Base-by-base conservation (phyloP, 1,140 invertebrate genomes). In the Drosophila lini region DNA sequence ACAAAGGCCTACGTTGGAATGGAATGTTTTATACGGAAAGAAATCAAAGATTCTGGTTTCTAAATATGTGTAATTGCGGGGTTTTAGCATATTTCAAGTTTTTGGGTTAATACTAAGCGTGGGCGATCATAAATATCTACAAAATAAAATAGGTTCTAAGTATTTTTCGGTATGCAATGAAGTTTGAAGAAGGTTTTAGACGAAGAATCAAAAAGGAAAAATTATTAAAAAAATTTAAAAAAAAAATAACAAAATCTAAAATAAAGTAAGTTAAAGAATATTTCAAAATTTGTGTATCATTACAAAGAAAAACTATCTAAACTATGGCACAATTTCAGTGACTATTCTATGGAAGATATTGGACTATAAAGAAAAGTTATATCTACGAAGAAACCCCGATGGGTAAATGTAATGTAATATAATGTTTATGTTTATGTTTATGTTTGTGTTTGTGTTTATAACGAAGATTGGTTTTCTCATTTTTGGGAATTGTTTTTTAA, bases 51-150 rank as follows among this genome's bases (percentile, higher is more conserved):
- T 10, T 38, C n/a, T 1, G 59, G 25, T 56, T 31, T 56, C 3
- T 31, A 44, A 58, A 15, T 44, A 31, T 28, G 25, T 28, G 25
- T 28, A 28, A 28, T 28, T 28, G 25, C 5, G 5, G 25, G 6
- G 25, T 15, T 19, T 15, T 10, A 60, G 22, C 28, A 56, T 41
- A 48, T n/a, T n/a, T 28, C 25, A 5, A 34, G 6, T 28, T 48
- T n/a, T n/a, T 34, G 7, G 73, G 60, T 79, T 84, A 83, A 84
- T 83, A 84, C 81, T 83, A 84, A 63, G 59, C 63, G 62, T 42
- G 62, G 56, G 50, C 47, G 65, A 70, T 59, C 47, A 82, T 83
- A 83, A 82, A 79, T 83, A 83, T 74, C 58, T 67, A 80, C 52
- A 70, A 70, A 28, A 44, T 77, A 74, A 40, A 47, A 59, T 73